Percentiles rank a stretch among this genome's conserved stretches.
These are phyloP conservation scores for Pteropus rufus DNA, from an alignment of 2,797 vertebrate genomes.

Conservation along the genomic window DNA sequence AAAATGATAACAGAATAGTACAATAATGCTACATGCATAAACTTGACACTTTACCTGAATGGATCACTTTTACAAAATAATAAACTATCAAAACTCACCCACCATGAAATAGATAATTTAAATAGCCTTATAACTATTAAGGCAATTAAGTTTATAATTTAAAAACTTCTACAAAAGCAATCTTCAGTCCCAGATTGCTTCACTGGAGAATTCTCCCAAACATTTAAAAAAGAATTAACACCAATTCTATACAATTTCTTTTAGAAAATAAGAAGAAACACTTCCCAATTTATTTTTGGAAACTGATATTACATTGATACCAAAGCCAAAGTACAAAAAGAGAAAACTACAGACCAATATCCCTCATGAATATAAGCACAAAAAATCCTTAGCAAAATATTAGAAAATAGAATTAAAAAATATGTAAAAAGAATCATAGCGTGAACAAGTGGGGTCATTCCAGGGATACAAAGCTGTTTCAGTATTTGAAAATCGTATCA, in stretches of 20 bases:
- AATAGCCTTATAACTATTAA: not conserved
- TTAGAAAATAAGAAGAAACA: not conserved
- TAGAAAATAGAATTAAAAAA: not conserved
- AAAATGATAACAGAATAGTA: not conserved
- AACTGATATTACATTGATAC: not conserved
- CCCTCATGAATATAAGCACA: not conserved
- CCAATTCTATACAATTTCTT: not conserved
- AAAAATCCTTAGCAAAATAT: not conserved
- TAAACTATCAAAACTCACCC: not conserved
- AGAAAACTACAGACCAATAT: not conserved
- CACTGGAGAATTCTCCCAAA: not conserved
- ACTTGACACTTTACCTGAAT: not conserved
- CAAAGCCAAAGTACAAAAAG: not conserved
- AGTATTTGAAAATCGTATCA: not conserved
- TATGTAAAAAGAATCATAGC: not conserved
- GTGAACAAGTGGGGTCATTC: not conserved
- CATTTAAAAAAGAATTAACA: not conserved
- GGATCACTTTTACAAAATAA: not conserved
- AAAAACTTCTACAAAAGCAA: not conserved
- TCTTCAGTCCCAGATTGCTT: not conserved
- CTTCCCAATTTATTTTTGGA: not conserved
- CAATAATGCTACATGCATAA: not conserved
- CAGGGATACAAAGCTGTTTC: not conserved
- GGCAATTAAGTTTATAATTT: not conserved
- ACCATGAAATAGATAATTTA: not conserved